Percentiles rank a stretch among this genome's conserved stretches.
Evolutionary conservation across 1,140 invertebrate species (phyloP).

Genomic region (Armadillidium nasatum): DNA sequence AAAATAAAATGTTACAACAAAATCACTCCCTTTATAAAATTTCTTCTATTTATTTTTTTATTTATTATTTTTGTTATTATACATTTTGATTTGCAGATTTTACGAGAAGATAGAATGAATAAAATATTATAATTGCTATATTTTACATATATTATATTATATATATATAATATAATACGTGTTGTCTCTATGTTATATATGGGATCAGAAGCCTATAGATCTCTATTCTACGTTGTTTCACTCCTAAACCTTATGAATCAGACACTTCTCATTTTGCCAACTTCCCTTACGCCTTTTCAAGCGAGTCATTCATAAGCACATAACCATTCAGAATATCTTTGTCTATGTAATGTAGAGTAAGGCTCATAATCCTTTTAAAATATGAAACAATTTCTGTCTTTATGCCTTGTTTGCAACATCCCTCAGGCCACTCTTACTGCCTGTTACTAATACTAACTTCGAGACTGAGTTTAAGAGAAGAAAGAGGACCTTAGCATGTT

Average conservation of each 20-base stretch:
- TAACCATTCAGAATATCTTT: background rate
- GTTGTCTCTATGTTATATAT: background rate
- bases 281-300: background rate
- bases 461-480: background rate
- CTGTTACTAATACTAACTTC: slow-evolving; percentile 6
- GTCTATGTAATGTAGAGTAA: background rate
- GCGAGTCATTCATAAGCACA: background rate
- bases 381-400: background rate
- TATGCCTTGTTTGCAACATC: slow-evolving; percentile 7
- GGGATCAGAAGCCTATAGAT: background rate
- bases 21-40: no score
- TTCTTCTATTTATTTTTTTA: no score
- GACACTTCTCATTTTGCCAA: background rate
- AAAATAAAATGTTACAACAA: no score
- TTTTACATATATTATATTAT: no score
- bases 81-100: background rate
- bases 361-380: background rate
- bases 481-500: background rate
- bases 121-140: background rate
- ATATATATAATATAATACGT: no score
- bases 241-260: slow-evolving; percentile 3
- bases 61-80: background rate
- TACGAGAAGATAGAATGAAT: background rate
- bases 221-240: background rate
- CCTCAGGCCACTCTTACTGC: slow-evolving; percentile 7